Percentiles rank a stretch among this genome's conserved stretches.
Evolutionary conservation across 2,888 invertebrate species (phyloP).

Genomic region (Liopterus haemorrhoidalis): DNA sequence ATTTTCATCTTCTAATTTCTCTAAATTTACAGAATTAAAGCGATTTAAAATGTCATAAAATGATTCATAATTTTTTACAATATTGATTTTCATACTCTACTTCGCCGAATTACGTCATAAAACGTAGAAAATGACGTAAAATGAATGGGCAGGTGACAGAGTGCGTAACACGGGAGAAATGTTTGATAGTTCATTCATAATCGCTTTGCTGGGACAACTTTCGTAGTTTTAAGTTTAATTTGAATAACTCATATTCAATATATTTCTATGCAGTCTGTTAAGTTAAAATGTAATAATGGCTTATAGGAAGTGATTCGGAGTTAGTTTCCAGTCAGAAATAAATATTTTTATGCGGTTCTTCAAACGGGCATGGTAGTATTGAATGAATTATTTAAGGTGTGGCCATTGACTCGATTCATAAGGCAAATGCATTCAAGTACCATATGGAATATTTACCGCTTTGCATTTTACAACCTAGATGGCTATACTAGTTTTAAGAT

Average conservation of each 20-base stretch:
- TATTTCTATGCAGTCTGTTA: not conserved
- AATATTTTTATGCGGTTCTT: not conserved
- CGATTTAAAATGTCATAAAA: slow-evolving; percentile 1
- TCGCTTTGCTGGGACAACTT: slow-evolving; percentile 9
- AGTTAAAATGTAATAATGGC: too few species aligned
- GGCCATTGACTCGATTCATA: slow-evolving; percentile 32
- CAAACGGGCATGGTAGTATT: not conserved
- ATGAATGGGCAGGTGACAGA: slow-evolving; percentile 29
- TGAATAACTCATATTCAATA: not conserved
- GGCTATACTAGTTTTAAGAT: too few species aligned
- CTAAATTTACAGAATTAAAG: slow-evolving; percentile 2
- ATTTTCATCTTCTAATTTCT: slow-evolving; percentile 15
- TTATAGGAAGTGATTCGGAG: too few species aligned
- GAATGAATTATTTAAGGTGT: slow-evolving; percentile 27
- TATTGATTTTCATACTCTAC: slow-evolving; percentile 8
- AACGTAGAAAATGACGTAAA: too few species aligned
- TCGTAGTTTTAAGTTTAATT: not conserved
- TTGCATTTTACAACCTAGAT: too few species aligned
- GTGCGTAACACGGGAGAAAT: slow-evolving; percentile 40
- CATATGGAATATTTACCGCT: too few species aligned
- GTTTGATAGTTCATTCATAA: slow-evolving; percentile 29
- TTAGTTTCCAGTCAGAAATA: too few species aligned
- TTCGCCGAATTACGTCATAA: too few species aligned
- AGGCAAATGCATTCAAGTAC: too few species aligned
- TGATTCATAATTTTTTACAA: slow-evolving; percentile 4